Evolutionary conservation across 2,113 vertebrate species (phyloP), one percentile per base, ranked within the genome.

Genomic region (Calyptommatus sinebrachiatus): DNA sequence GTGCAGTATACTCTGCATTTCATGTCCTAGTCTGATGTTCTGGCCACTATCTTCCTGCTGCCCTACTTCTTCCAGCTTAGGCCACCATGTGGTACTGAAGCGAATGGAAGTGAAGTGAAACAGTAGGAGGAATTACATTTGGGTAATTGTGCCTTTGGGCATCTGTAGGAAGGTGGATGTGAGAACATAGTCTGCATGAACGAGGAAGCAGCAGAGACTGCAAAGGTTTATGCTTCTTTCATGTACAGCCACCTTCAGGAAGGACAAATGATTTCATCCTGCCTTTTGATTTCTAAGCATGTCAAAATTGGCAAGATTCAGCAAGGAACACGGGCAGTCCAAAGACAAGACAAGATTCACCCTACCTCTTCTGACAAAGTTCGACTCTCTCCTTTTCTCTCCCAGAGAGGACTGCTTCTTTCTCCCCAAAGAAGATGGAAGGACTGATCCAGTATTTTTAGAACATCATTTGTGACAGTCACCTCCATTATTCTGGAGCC

Each of bases 361-460:
- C 69, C 11, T 1, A 1, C 66, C 70, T 85, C 68, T 84, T 73
- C 75, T 89, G 72, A 79, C 57, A 81, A 70, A 65, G 16, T 7
- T 48, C 61, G 31, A 83, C 29, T 73, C 70, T 68, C 50, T 66
- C 78, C 84, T 83, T 35, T 83, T 73, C 46, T 35, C 61, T 88
- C 76, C 85, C 71, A 29, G 53, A 63, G 72, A 73, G 1, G 7
- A 78, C 8, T 20, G 41, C 83, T 85, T 24, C n/a, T 83, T 76
- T 11, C n/a, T 85, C 4, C 78, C 72, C 9, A 10, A 63, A 83
- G 72, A 29, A 81, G 71, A 60, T 31, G 0, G 0, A 53, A 87
- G 76, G 80, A 68, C 74, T 83, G 77, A 61, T 71, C 80, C 28
- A 53, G 10, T 90, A 89, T 87, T 91, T 89, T 88, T 89, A 87